These are phyloP conservation scores for Drosophila pallidifrons DNA, from an alignment of 1,140 invertebrate species.

Conservation along the genomic window DNA sequence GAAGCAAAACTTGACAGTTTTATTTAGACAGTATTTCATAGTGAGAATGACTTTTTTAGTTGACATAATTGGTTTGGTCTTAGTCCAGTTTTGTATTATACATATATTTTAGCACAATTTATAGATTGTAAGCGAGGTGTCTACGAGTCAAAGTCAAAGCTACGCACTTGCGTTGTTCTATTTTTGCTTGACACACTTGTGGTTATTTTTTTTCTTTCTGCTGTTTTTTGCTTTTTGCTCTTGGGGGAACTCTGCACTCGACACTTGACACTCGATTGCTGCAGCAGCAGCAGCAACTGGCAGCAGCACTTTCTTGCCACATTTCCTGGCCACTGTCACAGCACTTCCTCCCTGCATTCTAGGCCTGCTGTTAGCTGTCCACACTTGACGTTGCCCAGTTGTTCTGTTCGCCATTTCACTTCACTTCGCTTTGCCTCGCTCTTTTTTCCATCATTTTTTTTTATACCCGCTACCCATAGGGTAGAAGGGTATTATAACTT, in stretches of 20 bases:
- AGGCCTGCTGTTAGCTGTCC: constrained; percentile 1
- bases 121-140: not conserved
- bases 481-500: too few species aligned
- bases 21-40: too few species aligned
- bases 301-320: not conserved
- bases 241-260: constrained; percentile 2
- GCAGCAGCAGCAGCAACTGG: not conserved
- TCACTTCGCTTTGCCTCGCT: not conserved
- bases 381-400: constrained; percentile 60
- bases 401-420: constrained; percentile 9
- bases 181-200: constrained; percentile 62
- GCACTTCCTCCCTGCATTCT: not conserved
- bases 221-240: not conserved
- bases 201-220: constrained; percentile 44
- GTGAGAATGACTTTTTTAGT: too few species aligned
- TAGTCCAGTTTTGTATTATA: too few species aligned
- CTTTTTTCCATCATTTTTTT: too few species aligned
- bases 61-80: too few species aligned
- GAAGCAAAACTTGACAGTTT: too few species aligned
- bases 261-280: constrained; percentile 13
- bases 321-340: not conserved
- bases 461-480: too few species aligned
- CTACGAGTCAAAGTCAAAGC: not conserved
- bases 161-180: not conserved
- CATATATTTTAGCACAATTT: not conserved